These are phyloP conservation scores for Avahi laniger DNA, from an alignment of 2,797 vertebrate species.

Conservation along the genomic window DNA sequence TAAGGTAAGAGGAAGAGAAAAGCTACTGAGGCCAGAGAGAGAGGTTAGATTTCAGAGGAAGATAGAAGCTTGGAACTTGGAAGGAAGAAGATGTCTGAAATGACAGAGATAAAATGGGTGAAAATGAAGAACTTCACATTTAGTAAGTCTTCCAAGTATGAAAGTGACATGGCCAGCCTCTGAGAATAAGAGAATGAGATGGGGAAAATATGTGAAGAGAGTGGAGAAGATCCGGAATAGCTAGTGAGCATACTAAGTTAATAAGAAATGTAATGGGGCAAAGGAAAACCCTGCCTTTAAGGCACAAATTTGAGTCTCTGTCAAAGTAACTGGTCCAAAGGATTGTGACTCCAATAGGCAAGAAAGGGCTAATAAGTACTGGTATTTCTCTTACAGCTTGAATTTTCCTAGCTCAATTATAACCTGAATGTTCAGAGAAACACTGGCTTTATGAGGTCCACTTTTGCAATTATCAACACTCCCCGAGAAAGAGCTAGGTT, in stretches of 20 bases:
- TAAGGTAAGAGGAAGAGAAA: background rate
- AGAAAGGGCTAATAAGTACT: background rate
- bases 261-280: background rate
- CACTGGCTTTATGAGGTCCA: background rate
- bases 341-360: background rate
- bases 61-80: background rate
- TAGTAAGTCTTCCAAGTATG: background rate
- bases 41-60: background rate
- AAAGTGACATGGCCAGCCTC: background rate
- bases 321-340: background rate
- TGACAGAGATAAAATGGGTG: background rate
- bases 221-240: background rate
- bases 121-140: background rate
- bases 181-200: background rate
- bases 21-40: background rate
- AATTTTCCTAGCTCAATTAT: background rate
- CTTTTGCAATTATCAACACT: background rate
- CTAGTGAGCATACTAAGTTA: background rate
- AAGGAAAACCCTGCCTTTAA: background rate
- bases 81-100: background rate
- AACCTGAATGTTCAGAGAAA: background rate
- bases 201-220: background rate
- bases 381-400: background rate
- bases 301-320: background rate
- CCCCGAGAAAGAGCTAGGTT: background rate